These are phyloP conservation scores for Leucania comma DNA, from an alignment of 2,888 invertebrate species.

Conservation along the genomic window DNA sequence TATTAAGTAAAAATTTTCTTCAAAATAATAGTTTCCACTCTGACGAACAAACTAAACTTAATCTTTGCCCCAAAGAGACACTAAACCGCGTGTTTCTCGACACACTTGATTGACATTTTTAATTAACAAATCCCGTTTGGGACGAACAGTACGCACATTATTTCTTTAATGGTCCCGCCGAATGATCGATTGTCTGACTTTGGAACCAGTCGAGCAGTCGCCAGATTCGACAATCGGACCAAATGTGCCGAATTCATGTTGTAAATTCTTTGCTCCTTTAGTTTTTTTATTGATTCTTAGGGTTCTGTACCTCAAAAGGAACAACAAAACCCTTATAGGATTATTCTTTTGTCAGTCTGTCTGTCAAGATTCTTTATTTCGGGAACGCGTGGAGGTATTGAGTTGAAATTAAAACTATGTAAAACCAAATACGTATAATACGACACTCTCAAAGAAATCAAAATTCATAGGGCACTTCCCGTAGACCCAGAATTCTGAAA, in stretches of 20 bases:
- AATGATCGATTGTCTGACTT: constrained; percentile 75
- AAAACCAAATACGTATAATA: too few species aligned
- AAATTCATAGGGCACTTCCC: too few species aligned
- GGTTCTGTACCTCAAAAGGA: too few species aligned
- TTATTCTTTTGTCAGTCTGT: too few species aligned
- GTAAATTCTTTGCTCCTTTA: constrained; percentile 46
- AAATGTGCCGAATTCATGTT: constrained; percentile 32
- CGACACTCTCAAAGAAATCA: too few species aligned
- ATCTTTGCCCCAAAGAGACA: constrained; percentile 72
- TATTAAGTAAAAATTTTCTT: too few species aligned
- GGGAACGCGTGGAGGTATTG: too few species aligned
- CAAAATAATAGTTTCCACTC: not conserved
- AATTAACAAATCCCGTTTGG: constrained; percentile 81
- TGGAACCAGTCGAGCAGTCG: constrained; percentile 43
- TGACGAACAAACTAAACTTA: constrained; percentile 36
- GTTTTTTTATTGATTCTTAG: not conserved
- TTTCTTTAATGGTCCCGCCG: constrained; percentile 64
- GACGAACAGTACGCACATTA: constrained; percentile 64
- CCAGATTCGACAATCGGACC: constrained; percentile 59
- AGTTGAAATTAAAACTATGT: too few species aligned
- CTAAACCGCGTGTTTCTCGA: constrained; percentile 72
- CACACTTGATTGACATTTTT: constrained; percentile 85
- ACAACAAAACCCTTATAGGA: too few species aligned
- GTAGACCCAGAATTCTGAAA: too few species aligned
- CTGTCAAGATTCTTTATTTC: too few species aligned